Conservation (phyloP, 92 coral and sea anemone species). For the Pocillopora meandrina region DNA sequence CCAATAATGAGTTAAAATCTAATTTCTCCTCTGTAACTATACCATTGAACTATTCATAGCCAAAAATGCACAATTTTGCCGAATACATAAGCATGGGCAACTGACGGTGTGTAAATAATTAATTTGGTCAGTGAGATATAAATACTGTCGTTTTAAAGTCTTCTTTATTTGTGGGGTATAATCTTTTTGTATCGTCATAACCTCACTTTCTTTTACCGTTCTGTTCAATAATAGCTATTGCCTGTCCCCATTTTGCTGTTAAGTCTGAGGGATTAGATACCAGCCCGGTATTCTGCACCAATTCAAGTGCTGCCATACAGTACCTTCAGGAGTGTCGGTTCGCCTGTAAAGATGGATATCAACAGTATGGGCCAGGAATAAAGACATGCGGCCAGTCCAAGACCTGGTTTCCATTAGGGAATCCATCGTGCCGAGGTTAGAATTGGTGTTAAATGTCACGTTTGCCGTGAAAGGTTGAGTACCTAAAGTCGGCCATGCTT, state of each 20-base stretch:
- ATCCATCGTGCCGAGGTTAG: conserved; percentile 60
- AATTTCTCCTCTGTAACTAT: no score
- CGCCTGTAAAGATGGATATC: conserved; percentile 46
- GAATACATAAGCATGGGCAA: no score
- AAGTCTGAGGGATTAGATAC: conserved; percentile 39
- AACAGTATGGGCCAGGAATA: conserved; percentile 44
- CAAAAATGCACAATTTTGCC: no score
- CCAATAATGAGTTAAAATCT: no score
- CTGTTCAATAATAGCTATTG: conserved; percentile 17
- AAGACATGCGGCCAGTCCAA: conserved; percentile 45
- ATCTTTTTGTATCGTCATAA: no score
- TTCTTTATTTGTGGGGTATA: no score
- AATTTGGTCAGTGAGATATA: no score
- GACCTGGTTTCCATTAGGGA: conserved; percentile 49
- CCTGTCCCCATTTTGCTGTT: conserved; percentile 35
- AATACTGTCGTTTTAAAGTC: no score
- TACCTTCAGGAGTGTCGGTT: conserved; percentile 44
- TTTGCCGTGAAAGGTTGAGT: not conserved
- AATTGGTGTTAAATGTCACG: not conserved
- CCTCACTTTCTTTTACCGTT: not conserved
- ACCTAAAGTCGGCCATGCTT: not conserved
- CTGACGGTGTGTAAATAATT: no score
- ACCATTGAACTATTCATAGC: no score
- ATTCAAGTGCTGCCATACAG: conserved; percentile 5
- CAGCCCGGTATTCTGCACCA: conserved; percentile 29